phyloP scores from a whole-genome alignment of 2,113 vertebrate species.

The Bujurquina vittata region DNA sequence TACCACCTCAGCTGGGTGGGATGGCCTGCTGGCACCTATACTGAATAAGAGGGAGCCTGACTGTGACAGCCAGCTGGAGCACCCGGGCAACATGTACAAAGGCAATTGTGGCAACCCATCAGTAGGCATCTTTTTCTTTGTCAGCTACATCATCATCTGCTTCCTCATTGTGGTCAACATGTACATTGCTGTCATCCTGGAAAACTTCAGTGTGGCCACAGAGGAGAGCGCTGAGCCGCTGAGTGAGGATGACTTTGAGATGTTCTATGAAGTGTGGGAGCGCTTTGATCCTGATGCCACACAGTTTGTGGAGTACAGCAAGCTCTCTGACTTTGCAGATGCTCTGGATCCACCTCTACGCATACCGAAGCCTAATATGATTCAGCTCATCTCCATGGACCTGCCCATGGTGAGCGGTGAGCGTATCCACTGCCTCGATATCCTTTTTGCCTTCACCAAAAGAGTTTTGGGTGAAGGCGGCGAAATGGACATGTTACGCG shows the following conservation, averaged over 20 bases:
- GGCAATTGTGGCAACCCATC: slow-evolving; percentile 94
- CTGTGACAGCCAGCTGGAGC: slow-evolving; percentile 85
- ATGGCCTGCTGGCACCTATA: slow-evolving; percentile 86
- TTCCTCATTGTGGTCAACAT: slow-evolving; percentile 98
- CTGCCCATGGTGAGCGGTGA: slow-evolving; percentile 96
- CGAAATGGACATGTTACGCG: slow-evolving; percentile 92
- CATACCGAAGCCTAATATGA: slow-evolving; percentile 90
- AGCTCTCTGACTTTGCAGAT: slow-evolving; percentile 93
- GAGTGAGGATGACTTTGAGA: slow-evolving; percentile 95
- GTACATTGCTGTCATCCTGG: slow-evolving; percentile 98
- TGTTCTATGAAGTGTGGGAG: slow-evolving; percentile 99
- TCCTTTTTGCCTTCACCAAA: slow-evolving; percentile 97
- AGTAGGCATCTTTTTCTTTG: slow-evolving; percentile 93
- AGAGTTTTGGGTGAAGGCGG: slow-evolving; percentile 93
- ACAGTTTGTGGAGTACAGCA: slow-evolving; percentile 91
- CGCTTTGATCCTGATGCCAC: slow-evolving; percentile 92
- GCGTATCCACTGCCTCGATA: slow-evolving; percentile 98
- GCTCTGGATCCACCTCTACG: slow-evolving; percentile 90
- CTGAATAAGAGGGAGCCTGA: slow-evolving; percentile 89
- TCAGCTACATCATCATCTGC: slow-evolving; percentile 98
- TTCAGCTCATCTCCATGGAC: slow-evolving; percentile 95
- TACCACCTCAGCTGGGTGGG: slow-evolving; percentile 94
- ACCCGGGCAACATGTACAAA: slow-evolving; percentile 85
- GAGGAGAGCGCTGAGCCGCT: slow-evolving; percentile 95
- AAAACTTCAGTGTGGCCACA: slow-evolving; percentile 95